Evolutionary conservation across 92 coral and sea anemone species (phyloP), one percentile per base, ranked within the genome.

Genomic region (Zoanthus sansibaricus): DNA sequence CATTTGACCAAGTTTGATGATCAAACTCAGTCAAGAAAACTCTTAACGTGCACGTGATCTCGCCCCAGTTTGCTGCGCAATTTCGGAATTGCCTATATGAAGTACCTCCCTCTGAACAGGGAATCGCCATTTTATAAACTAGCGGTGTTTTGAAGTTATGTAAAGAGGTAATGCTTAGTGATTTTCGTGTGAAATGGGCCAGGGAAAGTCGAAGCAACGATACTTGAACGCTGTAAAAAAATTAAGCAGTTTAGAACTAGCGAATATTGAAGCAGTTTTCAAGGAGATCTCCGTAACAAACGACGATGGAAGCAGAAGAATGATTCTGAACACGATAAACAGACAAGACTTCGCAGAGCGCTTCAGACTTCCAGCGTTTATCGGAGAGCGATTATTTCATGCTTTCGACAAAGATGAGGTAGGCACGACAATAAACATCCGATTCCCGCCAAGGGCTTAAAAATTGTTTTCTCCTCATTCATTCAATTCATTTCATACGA

Each of bases 291-390:
- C 99, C 7, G 95, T 95, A 5, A 90, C 91, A 83, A 92, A 85
- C 10, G 95, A 97, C 17, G 99, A 97, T 79, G 99, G 99, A 8
- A 93, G 92, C 3, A 86, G 98, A 78, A 92, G 92, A 52, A 93
- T 97, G 71, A 95, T 95, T 64, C 92, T 95, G 51, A 93, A 97
- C 12, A 72, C 91, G 74, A 87, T 95, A 6, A 97, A 95, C 72
- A 94, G 97, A 47, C 99, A 94, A 72, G 98, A 95, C 69, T 97
- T 97, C 72, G 98, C 99, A 31, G 99, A 97, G 83, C 92, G 99
- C 13, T 97, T 97, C 88, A 86, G 96, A 72, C 87, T 97, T 82
- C 98, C 99, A 10, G 98, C 98, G 30, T 95, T 97, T 89, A 91
- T 97, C n/a, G 97, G 95, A 58, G 99, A 97, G 77, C 89, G 99